These are phyloP conservation scores for Pecten maximus DNA, from an alignment of 2,888 invertebrate genomes.

Conservation along the genomic window DNA sequence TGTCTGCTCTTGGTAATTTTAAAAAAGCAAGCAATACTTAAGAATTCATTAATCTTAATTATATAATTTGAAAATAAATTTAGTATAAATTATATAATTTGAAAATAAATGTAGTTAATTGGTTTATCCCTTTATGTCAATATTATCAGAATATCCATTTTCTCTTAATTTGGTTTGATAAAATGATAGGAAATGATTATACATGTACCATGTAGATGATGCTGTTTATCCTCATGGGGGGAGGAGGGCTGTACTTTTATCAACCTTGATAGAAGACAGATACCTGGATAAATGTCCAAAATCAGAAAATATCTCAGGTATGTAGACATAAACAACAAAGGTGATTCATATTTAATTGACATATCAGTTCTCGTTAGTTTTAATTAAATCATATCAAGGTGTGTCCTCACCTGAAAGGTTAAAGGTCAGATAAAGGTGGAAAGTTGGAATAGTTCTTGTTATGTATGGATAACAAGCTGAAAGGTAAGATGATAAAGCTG, in stretches of 20 bases:
- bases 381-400: conserved; percentile 32
- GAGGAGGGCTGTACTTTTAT: not conserved
- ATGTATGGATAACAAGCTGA: not conserved
- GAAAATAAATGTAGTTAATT: not conserved
- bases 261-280: conserved; percentile 14
- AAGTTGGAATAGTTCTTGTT: not conserved
- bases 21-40: not conserved
- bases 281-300: conserved; percentile 3
- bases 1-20: not conserved
- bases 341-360: conserved; percentile 24
- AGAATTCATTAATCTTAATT: too few species aligned
- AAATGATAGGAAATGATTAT: too few species aligned
- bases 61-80: not conserved
- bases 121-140: not conserved
- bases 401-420: conserved; percentile 30
- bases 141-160: not conserved
- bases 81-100: not conserved
- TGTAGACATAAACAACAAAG: conserved; percentile 25
- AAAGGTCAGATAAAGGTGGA: conserved; percentile 26
- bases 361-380: conserved; percentile 35
- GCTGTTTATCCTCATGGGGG: too few species aligned
- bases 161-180: not conserved
- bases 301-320: conserved; percentile 13
- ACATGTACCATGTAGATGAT: too few species aligned
- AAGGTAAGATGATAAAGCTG: not conserved